These are phyloP conservation scores for Euphysa ruthae DNA, from an alignment of 30 jellyfish, hydroid and myxozoan species.

Conservation along the genomic window DNA sequence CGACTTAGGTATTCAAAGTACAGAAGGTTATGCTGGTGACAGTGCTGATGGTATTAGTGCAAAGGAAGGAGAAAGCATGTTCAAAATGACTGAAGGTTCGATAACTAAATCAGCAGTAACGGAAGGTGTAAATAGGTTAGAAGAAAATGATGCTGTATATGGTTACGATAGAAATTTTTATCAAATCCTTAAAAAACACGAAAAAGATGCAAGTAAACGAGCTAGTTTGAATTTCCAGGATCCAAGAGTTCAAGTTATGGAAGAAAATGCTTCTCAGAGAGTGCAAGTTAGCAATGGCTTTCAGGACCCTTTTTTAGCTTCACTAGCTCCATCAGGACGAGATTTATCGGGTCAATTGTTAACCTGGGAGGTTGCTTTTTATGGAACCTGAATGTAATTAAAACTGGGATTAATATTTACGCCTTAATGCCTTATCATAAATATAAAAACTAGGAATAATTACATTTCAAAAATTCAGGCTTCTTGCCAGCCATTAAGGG, in stretches of 20 bases:
- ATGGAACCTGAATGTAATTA: slow-evolving; percentile 98
- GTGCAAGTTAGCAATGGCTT: slow-evolving; percentile 99
- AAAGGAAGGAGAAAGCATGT: slow-evolving; percentile 27
- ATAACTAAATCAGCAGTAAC: slow-evolving; percentile 11
- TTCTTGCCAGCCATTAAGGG: no score
- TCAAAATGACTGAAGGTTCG: slow-evolving; percentile 24
- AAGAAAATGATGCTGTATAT: slow-evolving; percentile 78
- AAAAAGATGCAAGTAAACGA: slow-evolving; percentile 58
- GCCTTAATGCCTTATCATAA: no score
- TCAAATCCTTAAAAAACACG: slow-evolving; percentile 42
- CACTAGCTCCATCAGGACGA: slow-evolving; percentile 57
- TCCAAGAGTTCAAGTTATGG: slow-evolving; percentile 97
- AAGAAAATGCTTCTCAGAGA: slow-evolving; percentile 98
- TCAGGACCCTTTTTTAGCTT: slow-evolving; percentile 89
- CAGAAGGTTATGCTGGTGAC: slow-evolving; percentile 82
- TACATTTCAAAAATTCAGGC: no score
- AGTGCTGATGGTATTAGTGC: slow-evolving; percentile 50
- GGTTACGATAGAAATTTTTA: slow-evolving; percentile 94
- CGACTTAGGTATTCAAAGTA: slow-evolving; percentile 53
- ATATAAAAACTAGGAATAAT: no score
- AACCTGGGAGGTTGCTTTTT: slow-evolving; percentile 90
- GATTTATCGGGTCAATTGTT: slow-evolving; percentile 90
- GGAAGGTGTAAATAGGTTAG: slow-evolving; percentile 48
- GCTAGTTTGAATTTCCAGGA: slow-evolving; percentile 88
- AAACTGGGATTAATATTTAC: no score